These are phyloP conservation scores for Cryptus armator DNA, from an alignment of 2,888 invertebrate species.

Conservation along the genomic window DNA sequence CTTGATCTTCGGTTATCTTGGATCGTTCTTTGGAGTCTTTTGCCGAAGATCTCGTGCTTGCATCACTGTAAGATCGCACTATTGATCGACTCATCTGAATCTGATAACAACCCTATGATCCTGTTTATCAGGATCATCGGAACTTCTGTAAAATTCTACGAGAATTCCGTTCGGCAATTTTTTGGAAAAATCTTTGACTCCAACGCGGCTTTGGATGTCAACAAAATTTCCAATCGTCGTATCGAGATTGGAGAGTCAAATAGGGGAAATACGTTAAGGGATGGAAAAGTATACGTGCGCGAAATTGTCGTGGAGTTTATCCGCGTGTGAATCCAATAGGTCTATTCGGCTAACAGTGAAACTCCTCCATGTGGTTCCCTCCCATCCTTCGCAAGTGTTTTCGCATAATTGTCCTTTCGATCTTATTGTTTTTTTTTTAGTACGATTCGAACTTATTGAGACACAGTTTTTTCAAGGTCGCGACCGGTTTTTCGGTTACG, in stretches of 20 bases:
- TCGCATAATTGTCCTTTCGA: not conserved
- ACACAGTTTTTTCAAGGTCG: slow-evolving; percentile 9
- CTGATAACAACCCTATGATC: not conserved
- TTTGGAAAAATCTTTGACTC: slow-evolving; percentile 1
- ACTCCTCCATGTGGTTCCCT: slow-evolving; percentile 26
- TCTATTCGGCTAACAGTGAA: slow-evolving; percentile 33
- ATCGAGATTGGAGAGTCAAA: slow-evolving; percentile 23
- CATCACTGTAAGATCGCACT: slow-evolving; percentile 33
- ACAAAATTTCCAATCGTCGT: not conserved
- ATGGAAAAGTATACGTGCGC: slow-evolving; percentile 59
- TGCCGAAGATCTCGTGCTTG: not conserved
- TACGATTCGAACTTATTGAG: not conserved
- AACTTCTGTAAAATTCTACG: not conserved
- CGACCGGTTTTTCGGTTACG: slow-evolving; percentile 32
- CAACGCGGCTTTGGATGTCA: not conserved
- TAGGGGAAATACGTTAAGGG: slow-evolving; percentile 23
- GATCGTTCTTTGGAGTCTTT: slow-evolving; percentile 15
- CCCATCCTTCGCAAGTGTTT: not conserved
- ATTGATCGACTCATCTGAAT: not conserved
- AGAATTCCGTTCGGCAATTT: not conserved
- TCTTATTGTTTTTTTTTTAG: too few relatives aligned
- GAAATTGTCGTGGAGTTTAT: slow-evolving; percentile 34
- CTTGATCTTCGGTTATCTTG: not conserved
- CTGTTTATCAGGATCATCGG: slow-evolving; percentile 7
- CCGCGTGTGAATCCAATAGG: not conserved